These are phyloP conservation scores for Lucilia sericata DNA, from an alignment of 1,140 invertebrate species.

Conservation along the genomic window DNA sequence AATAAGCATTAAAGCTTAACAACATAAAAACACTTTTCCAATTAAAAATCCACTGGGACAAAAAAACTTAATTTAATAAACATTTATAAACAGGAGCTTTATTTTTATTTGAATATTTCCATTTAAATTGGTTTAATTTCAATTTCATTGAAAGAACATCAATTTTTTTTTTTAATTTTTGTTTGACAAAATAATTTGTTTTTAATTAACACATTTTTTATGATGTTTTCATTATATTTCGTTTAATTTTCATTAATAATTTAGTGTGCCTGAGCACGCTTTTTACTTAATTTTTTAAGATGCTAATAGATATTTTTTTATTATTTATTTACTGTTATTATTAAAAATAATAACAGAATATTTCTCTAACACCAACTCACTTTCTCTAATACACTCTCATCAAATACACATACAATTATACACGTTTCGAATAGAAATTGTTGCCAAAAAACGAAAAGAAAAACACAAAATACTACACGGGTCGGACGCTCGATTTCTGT, in stretches of 20 bases:
- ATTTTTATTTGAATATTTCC: no score
- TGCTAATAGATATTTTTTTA: neutral
- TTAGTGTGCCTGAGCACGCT: neutral
- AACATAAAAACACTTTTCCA: no score
- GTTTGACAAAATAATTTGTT: neutral
- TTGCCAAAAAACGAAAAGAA: constrained; percentile 16
- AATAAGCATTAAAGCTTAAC: no score
- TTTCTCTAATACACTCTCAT: no score
- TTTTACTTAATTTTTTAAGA: neutral
- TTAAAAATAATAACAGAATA: neutral
- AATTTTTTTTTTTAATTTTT: neutral
- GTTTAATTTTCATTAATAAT: no score
- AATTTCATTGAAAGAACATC: no score
- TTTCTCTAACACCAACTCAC: no score
- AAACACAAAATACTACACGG: neutral
- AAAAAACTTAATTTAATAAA: no score
- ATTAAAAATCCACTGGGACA: no score
- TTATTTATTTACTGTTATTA: neutral
- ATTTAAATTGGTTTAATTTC: no score
- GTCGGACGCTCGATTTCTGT: neutral
- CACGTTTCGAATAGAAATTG: neutral
- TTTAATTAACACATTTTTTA: neutral
- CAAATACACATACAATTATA: neutral
- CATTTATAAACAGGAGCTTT: no score
- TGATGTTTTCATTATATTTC: neutral